phyloP scores from a whole-genome alignment of 64 coral and sea anemone species.

The Stichodactyla mertensii region DNA sequence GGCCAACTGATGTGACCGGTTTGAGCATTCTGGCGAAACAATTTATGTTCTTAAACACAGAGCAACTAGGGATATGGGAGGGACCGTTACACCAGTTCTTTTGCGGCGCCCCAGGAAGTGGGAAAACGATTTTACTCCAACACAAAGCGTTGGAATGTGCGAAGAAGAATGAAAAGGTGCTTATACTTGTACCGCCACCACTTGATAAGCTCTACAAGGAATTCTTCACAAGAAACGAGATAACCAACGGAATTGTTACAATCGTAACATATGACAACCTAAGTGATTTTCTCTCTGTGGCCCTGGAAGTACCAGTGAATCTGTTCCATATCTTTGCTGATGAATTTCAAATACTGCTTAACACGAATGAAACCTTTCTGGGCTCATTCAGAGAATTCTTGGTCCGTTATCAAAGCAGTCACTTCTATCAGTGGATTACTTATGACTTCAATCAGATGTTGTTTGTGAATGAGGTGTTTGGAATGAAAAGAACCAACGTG shows the following conservation, averaged over 20 bases:
- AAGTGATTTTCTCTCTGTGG: not conserved
- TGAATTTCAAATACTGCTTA: constrained; percentile 34
- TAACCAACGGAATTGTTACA: constrained; percentile 1
- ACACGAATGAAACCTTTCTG: not conserved
- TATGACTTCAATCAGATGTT: constrained; percentile 36
- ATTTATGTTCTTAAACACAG: constrained; percentile 33
- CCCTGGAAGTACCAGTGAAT: not conserved
- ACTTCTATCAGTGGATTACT: constrained; percentile 34
- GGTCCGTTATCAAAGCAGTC: not conserved
- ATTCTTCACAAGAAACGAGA: constrained; percentile 37
- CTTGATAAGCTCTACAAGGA: constrained; percentile 34
- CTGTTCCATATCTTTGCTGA: constrained; percentile 39
- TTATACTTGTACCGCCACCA: constrained; percentile 9
- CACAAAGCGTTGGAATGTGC: constrained; percentile 44
- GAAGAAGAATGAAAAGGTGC: constrained; percentile 32
- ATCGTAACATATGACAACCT: constrained; percentile 1
- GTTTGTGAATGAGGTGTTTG: constrained; percentile 15
- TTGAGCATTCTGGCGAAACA: constrained; percentile 37
- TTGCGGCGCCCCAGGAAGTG: constrained; percentile 32
- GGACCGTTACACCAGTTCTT: constrained; percentile 7
- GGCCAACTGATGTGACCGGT: not conserved
- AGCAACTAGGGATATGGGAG: constrained; percentile 29
- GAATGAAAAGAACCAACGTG: not conserved
- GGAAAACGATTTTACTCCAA: constrained; percentile 49
- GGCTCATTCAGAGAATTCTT: not conserved